Base-by-base conservation (phyloP, 2,888 invertebrate genomes). In the Archips crataeganus region DNA sequence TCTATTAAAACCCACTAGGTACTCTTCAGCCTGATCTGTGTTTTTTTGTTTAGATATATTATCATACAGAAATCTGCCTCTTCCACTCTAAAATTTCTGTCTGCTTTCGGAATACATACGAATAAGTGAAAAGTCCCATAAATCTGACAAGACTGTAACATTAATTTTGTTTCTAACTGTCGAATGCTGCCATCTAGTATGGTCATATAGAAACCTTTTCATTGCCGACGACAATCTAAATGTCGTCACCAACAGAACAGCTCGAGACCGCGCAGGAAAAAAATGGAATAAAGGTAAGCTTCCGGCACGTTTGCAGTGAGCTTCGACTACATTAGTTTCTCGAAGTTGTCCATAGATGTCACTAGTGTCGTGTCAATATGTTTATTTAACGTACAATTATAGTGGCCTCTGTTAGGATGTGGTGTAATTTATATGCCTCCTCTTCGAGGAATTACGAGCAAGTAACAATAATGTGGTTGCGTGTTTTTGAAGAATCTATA, bases 111-210 rank as follows among this genome's bases (percentile, higher is more conserved):
- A 39, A 39, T 5, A 39, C 6, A 39, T 6, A 39, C 6, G 11
- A 45, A 45, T 45, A 45, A 10, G 11, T 45, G 10, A 11, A 45
- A 45, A 10, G 10, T 45, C 3, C 45, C n/a, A 49, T n/a, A 49
- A 49, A 1, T n/a, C n/a, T 49, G 10, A n/a, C n/a, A 49, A 49
- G 63, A 47, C 23, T 6, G 23, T n/a, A 0, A 15, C 45, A 61
- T 45, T 45, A 39, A 4, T 47, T 45, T 49, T 57, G 0, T 8
- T 5, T 36, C 13, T 36, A 47, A 13, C 47, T 32, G 11, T 13
- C 3, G 15, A 54, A 62, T 51, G 57, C 70, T 70, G 70, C 54
- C 64, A 70, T 47, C 64, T 70, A 36, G 23, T 23, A 10, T 36
- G 13, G 3, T 9, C n/a, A 34, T 2, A 64, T n/a, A 5, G 4